phyloP scores from a whole-genome alignment of 2,888 invertebrate species.

The Prenolepis imparis region DNA sequence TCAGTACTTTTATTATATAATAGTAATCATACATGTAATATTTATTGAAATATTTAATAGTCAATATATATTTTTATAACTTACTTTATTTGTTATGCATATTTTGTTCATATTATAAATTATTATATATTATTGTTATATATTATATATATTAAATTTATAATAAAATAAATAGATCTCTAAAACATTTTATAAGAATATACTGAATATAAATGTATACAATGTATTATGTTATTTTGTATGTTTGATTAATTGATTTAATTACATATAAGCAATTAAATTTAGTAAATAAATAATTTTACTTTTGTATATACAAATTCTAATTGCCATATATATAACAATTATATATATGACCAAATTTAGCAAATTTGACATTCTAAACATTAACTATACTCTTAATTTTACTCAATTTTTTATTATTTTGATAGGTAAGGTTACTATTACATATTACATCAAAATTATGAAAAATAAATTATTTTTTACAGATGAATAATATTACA shows the following conservation, averaged over 20 bases:
- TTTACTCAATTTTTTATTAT: neutral
- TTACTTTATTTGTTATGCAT: neutral
- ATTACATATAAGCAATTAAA: neutral
- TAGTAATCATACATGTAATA: constrained; percentile 44
- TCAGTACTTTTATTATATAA: constrained; percentile 59
- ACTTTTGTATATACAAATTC: neutral
- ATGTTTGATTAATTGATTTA: neutral
- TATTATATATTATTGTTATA: neutral
- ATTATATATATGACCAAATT: neutral
- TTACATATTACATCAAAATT: neutral
- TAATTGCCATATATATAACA: too few species aligned
- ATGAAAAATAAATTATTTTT: constrained; percentile 19
- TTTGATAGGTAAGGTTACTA: neutral
- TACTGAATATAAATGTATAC: neutral
- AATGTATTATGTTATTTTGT: neutral
- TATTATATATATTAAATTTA: neutral
- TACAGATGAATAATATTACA: constrained; percentile 79
- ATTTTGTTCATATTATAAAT: neutral
- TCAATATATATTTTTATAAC: neutral
- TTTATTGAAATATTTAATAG: neutral
- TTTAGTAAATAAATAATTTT: neutral
- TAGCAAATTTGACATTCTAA: neutral
- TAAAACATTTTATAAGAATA: neutral
- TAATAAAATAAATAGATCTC: neutral
- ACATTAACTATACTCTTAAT: neutral